A percentile compares a stretch with the other conserved stretches of the same genome.
Conservation (phyloP, 64 coral and sea anemone genomes). For the Astreopora myriophthalma region DNA sequence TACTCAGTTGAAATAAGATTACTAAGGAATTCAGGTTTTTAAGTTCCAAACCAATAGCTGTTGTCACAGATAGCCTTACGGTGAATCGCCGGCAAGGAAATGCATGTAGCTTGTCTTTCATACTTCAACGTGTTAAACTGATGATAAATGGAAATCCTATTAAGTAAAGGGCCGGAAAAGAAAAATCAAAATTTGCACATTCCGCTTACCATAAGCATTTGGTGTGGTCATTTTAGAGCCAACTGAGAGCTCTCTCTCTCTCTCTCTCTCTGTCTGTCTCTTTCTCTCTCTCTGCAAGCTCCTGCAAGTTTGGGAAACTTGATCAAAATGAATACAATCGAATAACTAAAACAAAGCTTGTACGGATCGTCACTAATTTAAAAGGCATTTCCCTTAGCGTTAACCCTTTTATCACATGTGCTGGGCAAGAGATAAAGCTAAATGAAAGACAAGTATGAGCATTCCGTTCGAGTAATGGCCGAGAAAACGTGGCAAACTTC, state of each 20-base stretch:
- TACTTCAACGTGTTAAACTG: not conserved
- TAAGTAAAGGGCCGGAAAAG: not conserved
- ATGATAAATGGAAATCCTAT: not conserved
- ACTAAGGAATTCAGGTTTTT: not conserved
- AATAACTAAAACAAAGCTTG: not conserved
- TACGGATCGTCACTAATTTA: not conserved
- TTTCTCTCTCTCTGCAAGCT: too few species aligned
- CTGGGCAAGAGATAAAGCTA: not conserved
- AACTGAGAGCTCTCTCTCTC: too few species aligned
- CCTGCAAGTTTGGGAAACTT: too few species aligned
- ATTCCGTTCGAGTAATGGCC: not conserved
- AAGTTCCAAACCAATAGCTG: not conserved
- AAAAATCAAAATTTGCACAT: not conserved
- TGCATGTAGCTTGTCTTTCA: not conserved
- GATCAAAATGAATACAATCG: too few species aligned
- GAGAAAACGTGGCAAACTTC: not conserved
- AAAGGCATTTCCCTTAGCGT: not conserved
- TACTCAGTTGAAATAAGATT: not conserved
- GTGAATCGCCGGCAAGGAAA: not conserved
- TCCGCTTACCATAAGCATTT: not conserved
- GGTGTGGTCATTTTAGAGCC: too few species aligned
- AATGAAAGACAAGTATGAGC: not conserved
- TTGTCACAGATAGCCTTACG: conserved; percentile 19
- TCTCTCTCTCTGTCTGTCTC: too few species aligned
- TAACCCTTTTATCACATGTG: conserved; percentile 31